Percentiles rank a stretch among this genome's conserved stretches.
phyloP scores from a whole-genome alignment of 2,888 invertebrate species.

The Drosophila testacea region DNA sequence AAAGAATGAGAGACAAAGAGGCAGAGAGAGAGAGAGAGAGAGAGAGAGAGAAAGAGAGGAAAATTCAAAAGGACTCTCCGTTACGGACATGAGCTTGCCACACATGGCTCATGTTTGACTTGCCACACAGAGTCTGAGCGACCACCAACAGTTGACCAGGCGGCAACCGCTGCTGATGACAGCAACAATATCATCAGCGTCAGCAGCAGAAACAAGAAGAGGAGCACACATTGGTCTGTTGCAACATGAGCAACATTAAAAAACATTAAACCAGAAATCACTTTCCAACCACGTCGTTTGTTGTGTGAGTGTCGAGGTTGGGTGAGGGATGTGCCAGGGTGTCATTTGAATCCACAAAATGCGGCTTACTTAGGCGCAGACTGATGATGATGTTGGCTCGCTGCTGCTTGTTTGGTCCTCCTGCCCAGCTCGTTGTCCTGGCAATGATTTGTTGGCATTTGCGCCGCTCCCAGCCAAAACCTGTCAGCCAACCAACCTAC shows the following conservation, averaged over 20 bases:
- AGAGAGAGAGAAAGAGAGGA: not conserved
- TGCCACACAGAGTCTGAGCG: conserved; percentile 57
- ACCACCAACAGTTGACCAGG: conserved; percentile 66
- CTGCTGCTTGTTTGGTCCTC: conserved; percentile 4
- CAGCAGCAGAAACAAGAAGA: conserved; percentile 40
- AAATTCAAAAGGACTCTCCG: conserved; percentile 32
- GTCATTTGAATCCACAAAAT: conserved; percentile 78
- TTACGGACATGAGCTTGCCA: conserved; percentile 51
- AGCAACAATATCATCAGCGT: conserved; percentile 79
- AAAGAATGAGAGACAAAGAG: conserved; percentile 1
- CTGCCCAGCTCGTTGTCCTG: conserved; percentile 55
- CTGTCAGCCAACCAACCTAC: conserved; percentile 22
- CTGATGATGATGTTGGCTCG: conserved; percentile 69
- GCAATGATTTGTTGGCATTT: conserved; percentile 79
- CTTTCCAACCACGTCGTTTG: conserved; percentile 80
- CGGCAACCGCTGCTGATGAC: conserved; percentile 79
- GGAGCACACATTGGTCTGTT: conserved; percentile 40
- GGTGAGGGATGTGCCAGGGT: conserved; percentile 8
- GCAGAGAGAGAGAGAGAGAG: not conserved
- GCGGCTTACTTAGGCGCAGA: conserved; percentile 80
- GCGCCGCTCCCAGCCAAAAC: conserved; percentile 52
- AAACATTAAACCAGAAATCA: conserved; percentile 82
- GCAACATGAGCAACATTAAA: conserved; percentile 82
- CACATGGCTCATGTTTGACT: conserved; percentile 71
- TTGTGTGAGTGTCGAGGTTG: conserved; percentile 53